Base-by-base conservation (phyloP, 2,888 invertebrate species). In the Odontothrips loti region DNA sequence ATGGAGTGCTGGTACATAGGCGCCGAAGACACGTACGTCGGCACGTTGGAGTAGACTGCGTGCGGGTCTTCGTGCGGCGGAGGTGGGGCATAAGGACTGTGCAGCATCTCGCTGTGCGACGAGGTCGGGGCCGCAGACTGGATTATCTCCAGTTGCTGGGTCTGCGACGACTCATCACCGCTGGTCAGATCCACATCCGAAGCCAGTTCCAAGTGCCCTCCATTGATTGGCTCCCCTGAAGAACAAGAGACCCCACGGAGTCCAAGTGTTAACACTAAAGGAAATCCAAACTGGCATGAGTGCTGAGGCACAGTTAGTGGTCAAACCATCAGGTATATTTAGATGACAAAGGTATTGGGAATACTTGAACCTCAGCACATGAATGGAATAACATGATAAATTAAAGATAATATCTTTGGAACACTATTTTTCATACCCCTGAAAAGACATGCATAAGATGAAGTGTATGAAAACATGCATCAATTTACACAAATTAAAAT, bases 201-300 rank as follows among this genome's bases (percentile, higher is more conserved):
- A 27, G 68, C 27, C 4, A 75, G 12, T 9, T 75, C 68, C 68
- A 75, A 75, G 23, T 75, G 68, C 8, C 23, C 23, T 6, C 68
- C 68, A 75, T 75, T 75, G 23, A 75, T 27, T 8, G 68, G 68
- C 23, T 75, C 68, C n/a, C 68, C 68, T 75, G 68, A 27, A 27
- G 9, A 58, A 58, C 34, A 6, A 43, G 34, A 43, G 34, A 6
- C n/a, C n/a, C n/a, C n/a, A 43, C 34, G 6, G 34, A 43, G 6
- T n/a, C n/a, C n/a, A 43, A 43, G 34, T 6, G 34, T 43, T 6
- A 43, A 43, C 2, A 6, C 34, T 6, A 6, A 4, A 6, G 6
- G 34, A 43, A 43, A 43, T 43, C 6, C 34, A 6, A 43, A 4
- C 34, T 6, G 34, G 2, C 34, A 2, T 4, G 34, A 43, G 34